Conservation (phyloP, 2,888 invertebrate genomes). For the Conops quadrifasciatus region DNA sequence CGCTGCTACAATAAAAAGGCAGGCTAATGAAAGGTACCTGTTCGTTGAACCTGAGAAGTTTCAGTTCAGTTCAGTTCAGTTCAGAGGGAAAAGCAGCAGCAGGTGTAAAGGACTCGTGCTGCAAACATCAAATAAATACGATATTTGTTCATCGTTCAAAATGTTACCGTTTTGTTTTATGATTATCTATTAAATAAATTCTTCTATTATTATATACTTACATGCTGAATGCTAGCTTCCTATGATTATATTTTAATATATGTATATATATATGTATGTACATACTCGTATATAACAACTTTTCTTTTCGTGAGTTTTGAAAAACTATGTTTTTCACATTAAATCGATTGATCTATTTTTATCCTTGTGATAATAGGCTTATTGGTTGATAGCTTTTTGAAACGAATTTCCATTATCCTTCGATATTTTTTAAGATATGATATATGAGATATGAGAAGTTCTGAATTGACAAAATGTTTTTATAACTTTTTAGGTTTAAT, state of each 20-base stretch:
- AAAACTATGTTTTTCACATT: no score
- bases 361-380: no score
- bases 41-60: constrained; percentile 13
- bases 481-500: no score
- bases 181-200: background rate
- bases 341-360: no score
- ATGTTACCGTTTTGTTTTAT: no score
- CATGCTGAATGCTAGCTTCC: no score
- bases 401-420: no score
- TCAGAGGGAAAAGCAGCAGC: background rate
- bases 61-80: background rate
- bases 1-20: background rate
- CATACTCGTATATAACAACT: constrained; percentile 27
- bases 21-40: constrained; percentile 1
- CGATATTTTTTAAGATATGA: no score
- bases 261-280: background rate
- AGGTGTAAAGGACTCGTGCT: background rate
- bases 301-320: no score
- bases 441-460: no score
- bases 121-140: constrained; percentile 13
- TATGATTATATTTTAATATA: constrained; percentile 2
- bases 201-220: constrained; percentile 6
- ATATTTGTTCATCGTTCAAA: constrained; percentile 27
- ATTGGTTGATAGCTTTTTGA: no score
- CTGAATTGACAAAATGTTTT: no score